Conservation (phyloP, 2,113 vertebrate species). For the Rhinopomastus cyanomelas region DNA sequence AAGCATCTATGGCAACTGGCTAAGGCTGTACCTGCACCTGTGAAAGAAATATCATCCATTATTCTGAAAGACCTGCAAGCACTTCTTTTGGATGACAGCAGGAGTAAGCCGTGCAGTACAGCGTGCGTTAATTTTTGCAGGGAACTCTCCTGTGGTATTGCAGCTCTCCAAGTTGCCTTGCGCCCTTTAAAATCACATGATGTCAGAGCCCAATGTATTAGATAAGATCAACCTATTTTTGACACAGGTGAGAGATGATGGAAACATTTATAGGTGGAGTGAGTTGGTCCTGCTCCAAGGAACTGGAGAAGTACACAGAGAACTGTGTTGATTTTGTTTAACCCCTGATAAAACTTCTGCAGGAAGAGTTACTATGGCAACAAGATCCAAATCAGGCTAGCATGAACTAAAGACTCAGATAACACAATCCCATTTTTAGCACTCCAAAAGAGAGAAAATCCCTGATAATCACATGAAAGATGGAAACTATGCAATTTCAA, state of each 20-base stretch:
- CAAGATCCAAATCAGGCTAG: slow-evolving; percentile 48
- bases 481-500: slow-evolving; percentile 5
- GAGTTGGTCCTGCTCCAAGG: neutral
- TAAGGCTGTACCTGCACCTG: slow-evolving; percentile 2
- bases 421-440: slow-evolving; percentile 53
- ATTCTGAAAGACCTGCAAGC: neutral
- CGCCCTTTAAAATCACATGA: neutral
- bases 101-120: neutral
- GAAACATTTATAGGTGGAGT: neutral
- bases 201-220: neutral
- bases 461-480: slow-evolving; percentile 8
- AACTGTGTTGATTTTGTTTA: slow-evolving; percentile 37
- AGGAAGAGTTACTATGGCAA: slow-evolving; percentile 65
- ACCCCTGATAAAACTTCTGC: slow-evolving; percentile 25
- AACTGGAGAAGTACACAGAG: neutral
- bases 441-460: slow-evolving; percentile 12
- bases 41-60: neutral
- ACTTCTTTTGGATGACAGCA: neutral
- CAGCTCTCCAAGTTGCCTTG: neutral
- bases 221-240: neutral
- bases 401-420: slow-evolving; percentile 50
- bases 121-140: neutral
- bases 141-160: neutral
- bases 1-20: slow-evolving; percentile 13
- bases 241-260: neutral